Evolutionary conservation across 2,797 vertebrate genomes (phyloP).

Genomic region (Argentina silus): DNA sequence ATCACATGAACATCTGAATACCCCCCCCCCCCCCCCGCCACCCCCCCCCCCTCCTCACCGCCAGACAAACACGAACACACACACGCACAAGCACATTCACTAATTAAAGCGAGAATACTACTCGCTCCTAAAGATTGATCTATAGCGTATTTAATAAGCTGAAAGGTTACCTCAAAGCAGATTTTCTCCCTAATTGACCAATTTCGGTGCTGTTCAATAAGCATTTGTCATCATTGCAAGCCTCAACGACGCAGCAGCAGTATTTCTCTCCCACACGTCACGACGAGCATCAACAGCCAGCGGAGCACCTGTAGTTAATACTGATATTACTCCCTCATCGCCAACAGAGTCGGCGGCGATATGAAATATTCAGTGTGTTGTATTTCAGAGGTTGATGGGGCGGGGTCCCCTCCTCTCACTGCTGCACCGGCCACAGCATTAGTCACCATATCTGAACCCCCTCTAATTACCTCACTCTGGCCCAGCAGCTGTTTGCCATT

Average conservation of each 20-base stretch:
- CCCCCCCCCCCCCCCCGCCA: no score
- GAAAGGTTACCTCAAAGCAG: constrained; percentile 76
- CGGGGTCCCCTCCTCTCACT: constrained; percentile 41
- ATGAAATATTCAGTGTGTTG: constrained; percentile 73
- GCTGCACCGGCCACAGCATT: constrained; percentile 61
- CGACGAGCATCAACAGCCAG: constrained; percentile 11
- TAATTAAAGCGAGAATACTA: constrained; percentile 64
- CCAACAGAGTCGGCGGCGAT: constrained; percentile 54
- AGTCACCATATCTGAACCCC: constrained; percentile 69
- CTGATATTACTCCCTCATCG: constrained; percentile 55
- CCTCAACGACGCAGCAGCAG: constrained; percentile 59
- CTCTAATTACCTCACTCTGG: constrained; percentile 76
- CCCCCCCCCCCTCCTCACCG: no score
- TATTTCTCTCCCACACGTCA: constrained; percentile 43
- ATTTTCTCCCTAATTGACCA: constrained; percentile 76
- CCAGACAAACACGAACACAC: background rate
- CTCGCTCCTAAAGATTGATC: constrained; percentile 72
- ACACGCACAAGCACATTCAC: constrained; percentile 10
- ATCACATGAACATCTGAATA: background rate
- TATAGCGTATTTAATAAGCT: constrained; percentile 74
- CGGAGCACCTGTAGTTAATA: constrained; percentile 28
- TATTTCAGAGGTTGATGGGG: constrained; percentile 66
- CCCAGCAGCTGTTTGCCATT: constrained; percentile 82
- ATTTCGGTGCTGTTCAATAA: constrained; percentile 69
- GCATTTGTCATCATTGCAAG: constrained; percentile 65